phyloP scores from a whole-genome alignment of 1,140 invertebrate species.

The Oscheius sp. region DNA sequence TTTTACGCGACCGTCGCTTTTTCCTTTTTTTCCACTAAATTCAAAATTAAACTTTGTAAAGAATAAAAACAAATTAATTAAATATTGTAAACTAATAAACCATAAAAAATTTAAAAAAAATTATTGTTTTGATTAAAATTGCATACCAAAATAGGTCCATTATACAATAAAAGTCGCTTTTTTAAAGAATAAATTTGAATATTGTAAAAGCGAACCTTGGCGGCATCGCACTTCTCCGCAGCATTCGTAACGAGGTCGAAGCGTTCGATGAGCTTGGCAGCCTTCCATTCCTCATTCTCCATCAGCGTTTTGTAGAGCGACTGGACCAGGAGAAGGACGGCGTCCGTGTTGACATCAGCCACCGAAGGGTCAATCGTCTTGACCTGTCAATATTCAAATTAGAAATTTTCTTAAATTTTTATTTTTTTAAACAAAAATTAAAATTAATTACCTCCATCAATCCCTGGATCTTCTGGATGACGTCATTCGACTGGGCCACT shows the following conservation, averaged over 20 bases:
- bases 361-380: background rate
- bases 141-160: too few species aligned
- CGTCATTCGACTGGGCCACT: background rate
- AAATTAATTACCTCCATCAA: background rate
- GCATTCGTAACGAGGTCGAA: background rate
- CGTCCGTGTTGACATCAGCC: background rate
- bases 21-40: too few species aligned
- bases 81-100: too few species aligned
- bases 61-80: too few species aligned
- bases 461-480: background rate
- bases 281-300: background rate
- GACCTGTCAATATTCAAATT: background rate
- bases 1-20: too few species aligned
- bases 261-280: background rate
- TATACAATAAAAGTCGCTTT: too few species aligned
- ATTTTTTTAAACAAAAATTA: background rate
- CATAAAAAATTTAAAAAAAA: too few species aligned
- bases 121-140: too few species aligned
- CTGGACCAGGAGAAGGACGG: constrained; percentile 24
- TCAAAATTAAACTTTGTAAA: too few species aligned
- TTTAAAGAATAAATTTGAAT: too few species aligned
- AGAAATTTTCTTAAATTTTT: background rate
- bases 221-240: background rate
- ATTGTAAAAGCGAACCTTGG: constrained; percentile 1
- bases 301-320: constrained; percentile 29